Evolutionary conservation across 2,113 vertebrate species (phyloP), one percentile per base, ranked within the genome.

Genomic region (Struthio camelus): DNA sequence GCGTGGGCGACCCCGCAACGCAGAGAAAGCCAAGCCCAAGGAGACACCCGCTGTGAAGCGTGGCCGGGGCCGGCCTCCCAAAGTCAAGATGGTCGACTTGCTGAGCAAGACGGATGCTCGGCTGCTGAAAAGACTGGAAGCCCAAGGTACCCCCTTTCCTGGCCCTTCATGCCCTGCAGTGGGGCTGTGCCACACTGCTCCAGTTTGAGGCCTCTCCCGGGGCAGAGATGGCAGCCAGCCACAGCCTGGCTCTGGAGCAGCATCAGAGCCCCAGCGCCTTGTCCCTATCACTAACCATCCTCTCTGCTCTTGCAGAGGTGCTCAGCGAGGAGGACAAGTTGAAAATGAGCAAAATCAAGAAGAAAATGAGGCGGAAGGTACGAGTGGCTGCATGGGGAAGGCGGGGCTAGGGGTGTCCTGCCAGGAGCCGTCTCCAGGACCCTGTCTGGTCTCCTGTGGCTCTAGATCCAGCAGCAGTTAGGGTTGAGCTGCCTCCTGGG

Each of bases 311-410:
- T 62, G 7, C 87, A 99, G 99, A 99, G 97, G 98, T 98, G 67
- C 98, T 98, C 32, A 99, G 98, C 4, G 99, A 99, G 3, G 99
- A 99, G 71, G 99, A 99, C 89, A 99, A 99, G 96, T 96, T 98
- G 95, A 99, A 99, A 97, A 97, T 99, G 65, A 98, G 94, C 93
- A 99, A 99, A 95, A 98, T 99, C 96, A 99, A 99, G 97, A 99
- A 99, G 98, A 99, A 99, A 92, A 98, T 99, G 97, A 99, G 98
- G 94, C 98, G 98, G 98, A 99, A 99, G 99, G 98, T 99, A 70
- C 8, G 42, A 85, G 23, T 1, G 23, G 34, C 61, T 67, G 67
- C 50, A 2, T 0, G 13, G 81, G 85, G 88, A 76, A 42, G 42
- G 58, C 50, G 22, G 46, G 72, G 40, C 44, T 66, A 0, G 3